Percentiles rank a stretch among this genome's conserved stretches.
Conservation (phyloP, 2,113 vertebrate genomes). For the Pedetes capensis region DNA sequence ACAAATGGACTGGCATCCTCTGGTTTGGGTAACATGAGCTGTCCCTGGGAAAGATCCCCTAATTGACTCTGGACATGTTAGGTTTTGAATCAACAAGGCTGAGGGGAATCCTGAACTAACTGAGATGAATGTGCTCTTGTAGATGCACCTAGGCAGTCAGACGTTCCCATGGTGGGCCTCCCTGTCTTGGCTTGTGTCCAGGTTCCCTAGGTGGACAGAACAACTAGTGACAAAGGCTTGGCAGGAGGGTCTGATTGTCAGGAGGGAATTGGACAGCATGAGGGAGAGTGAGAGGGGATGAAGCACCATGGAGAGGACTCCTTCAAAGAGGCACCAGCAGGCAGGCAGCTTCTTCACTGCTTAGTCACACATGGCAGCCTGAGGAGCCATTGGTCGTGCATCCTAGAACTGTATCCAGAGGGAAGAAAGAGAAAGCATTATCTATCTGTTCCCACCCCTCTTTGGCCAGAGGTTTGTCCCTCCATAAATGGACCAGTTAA, state of each 20-base stretch:
- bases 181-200: background rate
- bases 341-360: background rate
- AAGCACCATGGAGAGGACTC: background rate
- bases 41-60: background rate
- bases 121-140: background rate
- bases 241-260: background rate
- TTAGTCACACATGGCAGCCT: background rate
- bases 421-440: background rate
- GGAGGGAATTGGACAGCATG: background rate
- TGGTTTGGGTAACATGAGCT: background rate
- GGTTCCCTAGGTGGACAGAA: background rate
- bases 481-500: background rate
- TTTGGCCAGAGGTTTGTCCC: background rate
- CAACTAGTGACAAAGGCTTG: background rate
- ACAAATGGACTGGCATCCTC: background rate
- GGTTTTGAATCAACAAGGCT: background rate
- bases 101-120: background rate
- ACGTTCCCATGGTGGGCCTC: too few relatives aligned
- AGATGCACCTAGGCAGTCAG: background rate
- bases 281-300: background rate
- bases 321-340: accelerated
- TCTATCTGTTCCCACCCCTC: background rate
- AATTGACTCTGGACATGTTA: background rate
- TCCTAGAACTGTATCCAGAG: background rate
- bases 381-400: background rate